Evolutionary conservation across 2,797 vertebrate genomes (phyloP), one percentile per base, ranked within the genome.

Genomic region (Novumbra hubbsi): DNA sequence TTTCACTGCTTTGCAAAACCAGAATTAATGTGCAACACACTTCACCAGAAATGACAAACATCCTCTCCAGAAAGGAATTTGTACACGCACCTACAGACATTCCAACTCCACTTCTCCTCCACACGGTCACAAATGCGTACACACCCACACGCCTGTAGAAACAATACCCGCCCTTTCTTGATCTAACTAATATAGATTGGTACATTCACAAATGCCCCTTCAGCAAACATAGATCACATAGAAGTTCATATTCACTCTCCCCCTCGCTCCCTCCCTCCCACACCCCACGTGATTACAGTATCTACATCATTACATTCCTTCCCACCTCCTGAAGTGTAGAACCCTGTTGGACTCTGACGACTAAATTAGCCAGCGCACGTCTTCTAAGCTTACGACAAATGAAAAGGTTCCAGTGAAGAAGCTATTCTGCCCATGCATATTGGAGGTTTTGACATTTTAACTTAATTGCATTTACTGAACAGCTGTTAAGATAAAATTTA

Each of bases 1-100:
- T 95, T 93, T 93, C 78, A 93, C 91, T 94, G 95, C 76, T 93
- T 91, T 94, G 94, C 93, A 94, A 95, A 97, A 94, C 94, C 94
- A 96, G 94, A 98, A 99, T 98, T 97, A 98, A 99, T 98, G 96
- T 95, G 94, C 91, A 87, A 91, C 92, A 92, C 94, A 94, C 95
- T 96, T 95, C 93, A 93, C 90, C 93, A 92, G 94, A 91, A 89
- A 94, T 92, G 92, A 95, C 94, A 95, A 95, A 94, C 93, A 93
- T 88, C 91, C 94, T 93, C 92, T 94, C 87, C 88, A 94, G 95
- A 94, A 92, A 94, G 93, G 95, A 96, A 97, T 96, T 96, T 78
- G 5, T 74, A 66, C 67, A 55, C 74, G 30, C 48, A 27, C 64
- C 65, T 65, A 30, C 41, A 49, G 73, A 48, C 84, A 74, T 55